Evolutionary conservation across 1,140 invertebrate genomes (phyloP).

Genomic region (Zaprionus nigranus): DNA sequence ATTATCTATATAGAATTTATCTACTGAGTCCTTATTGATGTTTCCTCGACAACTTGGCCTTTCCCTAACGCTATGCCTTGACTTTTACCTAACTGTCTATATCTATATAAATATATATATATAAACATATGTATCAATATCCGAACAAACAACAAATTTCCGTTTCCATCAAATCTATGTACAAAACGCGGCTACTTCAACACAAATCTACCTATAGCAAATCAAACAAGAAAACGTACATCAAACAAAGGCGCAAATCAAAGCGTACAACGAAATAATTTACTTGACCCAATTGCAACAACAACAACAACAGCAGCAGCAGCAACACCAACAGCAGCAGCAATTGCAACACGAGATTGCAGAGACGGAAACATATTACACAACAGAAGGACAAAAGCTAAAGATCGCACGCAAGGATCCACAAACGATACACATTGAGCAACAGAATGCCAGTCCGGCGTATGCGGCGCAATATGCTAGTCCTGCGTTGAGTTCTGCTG

Average conservation of each 20-base stretch:
- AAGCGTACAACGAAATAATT: slow-evolving; percentile 81
- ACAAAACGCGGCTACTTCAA: slow-evolving; percentile 39
- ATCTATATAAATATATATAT: slow-evolving; percentile 30
- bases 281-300: slow-evolving; percentile 81
- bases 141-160: slow-evolving; percentile 57
- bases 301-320: slow-evolving; percentile 73
- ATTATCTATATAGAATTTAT: slow-evolving; percentile 5
- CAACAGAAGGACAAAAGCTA: slow-evolving; percentile 70
- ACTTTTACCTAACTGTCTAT: slow-evolving; percentile 34
- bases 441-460: slow-evolving; percentile 69
- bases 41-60: slow-evolving; percentile 20
- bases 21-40: slow-evolving; percentile 40
- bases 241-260: slow-evolving; percentile 72
- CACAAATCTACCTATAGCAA: slow-evolving; percentile 60
- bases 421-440: slow-evolving; percentile 67
- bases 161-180: slow-evolving; percentile 66
- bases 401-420: slow-evolving; percentile 69
- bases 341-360: slow-evolving; percentile 44
- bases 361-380: slow-evolving; percentile 67
- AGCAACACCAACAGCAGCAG: slow-evolving; percentile 61
- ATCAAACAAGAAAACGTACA: slow-evolving; percentile 81
- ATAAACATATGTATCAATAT: slow-evolving; percentile 40
- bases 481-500: slow-evolving; percentile 75
- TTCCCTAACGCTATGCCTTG: slow-evolving; percentile 31
- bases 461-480: slow-evolving; percentile 78